Conservation (phyloP, 2,113 vertebrate genomes). For the Antigone vipio region DNA sequence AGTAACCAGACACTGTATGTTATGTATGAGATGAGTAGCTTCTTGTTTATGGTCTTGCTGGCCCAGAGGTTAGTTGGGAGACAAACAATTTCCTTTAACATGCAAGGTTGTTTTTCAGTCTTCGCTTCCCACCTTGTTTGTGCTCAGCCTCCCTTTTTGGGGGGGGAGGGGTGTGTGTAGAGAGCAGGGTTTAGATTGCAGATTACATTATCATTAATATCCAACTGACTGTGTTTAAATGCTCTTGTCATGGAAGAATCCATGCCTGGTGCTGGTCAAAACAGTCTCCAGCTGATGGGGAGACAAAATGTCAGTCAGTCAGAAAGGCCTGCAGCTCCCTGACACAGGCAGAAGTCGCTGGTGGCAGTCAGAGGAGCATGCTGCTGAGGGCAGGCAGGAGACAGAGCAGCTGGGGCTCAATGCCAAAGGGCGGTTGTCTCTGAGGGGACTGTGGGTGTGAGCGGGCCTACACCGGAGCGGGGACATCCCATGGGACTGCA, state of each 20-base stretch:
- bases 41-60: neutral
- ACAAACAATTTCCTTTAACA: neutral
- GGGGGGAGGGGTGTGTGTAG: rapidly evolving
- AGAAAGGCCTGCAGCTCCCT: neutral
- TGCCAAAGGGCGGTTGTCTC: rapidly evolving
- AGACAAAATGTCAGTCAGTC: neutral
- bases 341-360: rapidly evolving
- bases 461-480: too few species aligned
- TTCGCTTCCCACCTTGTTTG: neutral
- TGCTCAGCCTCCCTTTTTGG: neutral
- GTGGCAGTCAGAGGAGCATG: neutral
- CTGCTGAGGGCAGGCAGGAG: neutral
- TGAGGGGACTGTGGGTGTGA: neutral
- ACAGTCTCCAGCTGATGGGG: neutral
- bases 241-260: neutral
- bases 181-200: neutral
- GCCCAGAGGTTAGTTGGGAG: neutral
- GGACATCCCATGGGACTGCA: neutral
- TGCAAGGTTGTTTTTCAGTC: neutral
- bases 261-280: neutral
- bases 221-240: neutral
- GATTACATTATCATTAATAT: neutral
- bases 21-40: neutral
- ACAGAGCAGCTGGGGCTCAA: neutral
- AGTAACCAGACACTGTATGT: neutral